A percentile compares a stretch with the other conserved stretches of the same genome.
phyloP scores from a whole-genome alignment of 2,113 vertebrate species.

The Delphinus delphis region DNA sequence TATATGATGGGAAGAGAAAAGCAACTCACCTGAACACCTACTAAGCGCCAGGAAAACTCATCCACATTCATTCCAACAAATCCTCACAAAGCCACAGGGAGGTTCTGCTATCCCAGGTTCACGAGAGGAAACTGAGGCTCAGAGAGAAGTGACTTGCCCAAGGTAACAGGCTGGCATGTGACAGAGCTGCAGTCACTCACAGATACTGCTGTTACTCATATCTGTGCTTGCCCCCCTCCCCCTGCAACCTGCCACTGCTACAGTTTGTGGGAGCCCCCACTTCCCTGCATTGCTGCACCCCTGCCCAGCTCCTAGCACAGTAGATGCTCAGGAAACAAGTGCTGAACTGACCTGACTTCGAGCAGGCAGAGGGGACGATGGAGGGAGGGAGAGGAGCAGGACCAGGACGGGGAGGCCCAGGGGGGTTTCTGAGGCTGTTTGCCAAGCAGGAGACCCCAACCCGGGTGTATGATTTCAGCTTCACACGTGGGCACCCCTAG shows the following conservation, averaged over 20 bases:
- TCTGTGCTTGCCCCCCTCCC: background rate
- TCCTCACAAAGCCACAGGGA: background rate
- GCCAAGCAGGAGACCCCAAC: background rate
- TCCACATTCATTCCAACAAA: background rate
- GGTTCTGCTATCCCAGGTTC: background rate
- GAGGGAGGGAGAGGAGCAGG: background rate
- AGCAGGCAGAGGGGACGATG: no score
- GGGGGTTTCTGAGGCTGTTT: background rate
- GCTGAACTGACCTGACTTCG: background rate
- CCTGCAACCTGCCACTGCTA: no score
- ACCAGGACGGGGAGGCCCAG: background rate
- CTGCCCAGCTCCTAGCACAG: background rate
- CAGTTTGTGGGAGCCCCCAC: background rate
- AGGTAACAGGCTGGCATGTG: background rate
- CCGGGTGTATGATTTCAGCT: background rate
- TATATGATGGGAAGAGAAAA: background rate
- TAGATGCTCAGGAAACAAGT: background rate
- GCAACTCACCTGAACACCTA: background rate
- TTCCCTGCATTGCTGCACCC: background rate
- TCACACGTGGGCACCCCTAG: background rate
- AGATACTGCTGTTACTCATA: background rate
- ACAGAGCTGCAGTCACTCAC: background rate
- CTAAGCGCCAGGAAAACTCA: background rate
- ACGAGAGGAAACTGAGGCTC: background rate
- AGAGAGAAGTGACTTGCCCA: background rate